phyloP scores from a whole-genome alignment of 2,888 invertebrate genomes.

The Leucophenga maculata region DNA sequence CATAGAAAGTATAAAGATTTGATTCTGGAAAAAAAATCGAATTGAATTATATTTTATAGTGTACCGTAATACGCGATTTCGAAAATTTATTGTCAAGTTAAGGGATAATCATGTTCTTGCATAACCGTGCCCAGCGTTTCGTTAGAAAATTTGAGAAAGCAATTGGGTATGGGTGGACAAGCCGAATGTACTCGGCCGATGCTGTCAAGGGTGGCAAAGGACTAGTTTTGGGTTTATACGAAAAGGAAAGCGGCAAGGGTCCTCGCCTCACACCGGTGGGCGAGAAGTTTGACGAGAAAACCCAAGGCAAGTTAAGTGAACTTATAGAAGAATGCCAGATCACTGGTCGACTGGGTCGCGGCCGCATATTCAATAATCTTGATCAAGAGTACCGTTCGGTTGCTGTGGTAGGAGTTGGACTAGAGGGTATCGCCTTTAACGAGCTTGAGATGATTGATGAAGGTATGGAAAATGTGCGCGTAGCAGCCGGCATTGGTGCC shows the following conservation, averaged over 20 bases:
- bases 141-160: background rate
- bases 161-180: background rate
- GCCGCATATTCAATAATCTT: conserved; percentile 75
- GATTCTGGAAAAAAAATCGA: too few species aligned
- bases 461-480: conserved; percentile 78
- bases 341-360: conserved; percentile 56
- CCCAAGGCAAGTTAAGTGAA: conserved; percentile 72
- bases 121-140: background rate
- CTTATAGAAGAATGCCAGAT: conserved; percentile 72
- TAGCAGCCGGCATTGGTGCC: conserved; percentile 76
- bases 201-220: conserved; percentile 69
- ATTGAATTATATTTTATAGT: too few species aligned
- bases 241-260: conserved; percentile 71
- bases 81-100: conserved; percentile 8
- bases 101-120: background rate
- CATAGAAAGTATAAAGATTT: too few species aligned
- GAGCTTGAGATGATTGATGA: conserved; percentile 78
- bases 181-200: conserved; percentile 39
- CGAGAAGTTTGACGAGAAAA: conserved; percentile 73
- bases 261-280: conserved; percentile 73
- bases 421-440: conserved; percentile 75
- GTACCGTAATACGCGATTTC: background rate
- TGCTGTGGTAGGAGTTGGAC: conserved; percentile 79
- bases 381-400: conserved; percentile 75
- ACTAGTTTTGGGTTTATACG: conserved; percentile 74